Percentiles rank a stretch among this genome's conserved stretches.
phyloP scores from a whole-genome alignment of 2,113 vertebrate species.

The Sceloporus undulatus region DNA sequence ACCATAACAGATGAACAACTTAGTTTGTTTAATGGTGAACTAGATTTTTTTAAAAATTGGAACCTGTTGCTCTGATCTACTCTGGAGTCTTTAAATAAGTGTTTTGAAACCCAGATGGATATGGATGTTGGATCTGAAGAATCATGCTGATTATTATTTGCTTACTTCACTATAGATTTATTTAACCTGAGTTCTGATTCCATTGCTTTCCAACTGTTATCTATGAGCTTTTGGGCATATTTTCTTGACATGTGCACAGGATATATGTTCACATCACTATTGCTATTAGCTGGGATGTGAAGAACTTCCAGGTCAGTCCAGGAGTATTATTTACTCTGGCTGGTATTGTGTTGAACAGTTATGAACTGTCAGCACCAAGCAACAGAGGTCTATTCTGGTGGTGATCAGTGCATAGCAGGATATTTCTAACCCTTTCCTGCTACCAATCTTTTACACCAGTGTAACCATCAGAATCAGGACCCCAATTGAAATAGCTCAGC shows the following conservation, averaged over 20 bases:
- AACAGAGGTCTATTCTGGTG: too few relatives aligned
- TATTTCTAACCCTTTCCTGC: too few relatives aligned
- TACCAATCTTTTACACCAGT: too few relatives aligned
- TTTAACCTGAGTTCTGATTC: neutral
- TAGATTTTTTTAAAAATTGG: neutral
- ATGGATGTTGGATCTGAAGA: neutral
- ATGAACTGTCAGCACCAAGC: too few relatives aligned
- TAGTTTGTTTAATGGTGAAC: neutral
- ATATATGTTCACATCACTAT: neutral
- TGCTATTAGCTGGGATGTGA: neutral
- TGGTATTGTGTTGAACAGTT: too few relatives aligned
- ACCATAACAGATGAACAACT: slow-evolving; percentile 4
- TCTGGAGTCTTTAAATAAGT: neutral
- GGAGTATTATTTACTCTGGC: neutral
- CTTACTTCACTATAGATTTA: neutral
- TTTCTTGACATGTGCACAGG: neutral
- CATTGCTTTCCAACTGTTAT: neutral
- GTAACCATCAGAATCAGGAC: too few relatives aligned
- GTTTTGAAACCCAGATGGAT: slow-evolving; percentile 7
- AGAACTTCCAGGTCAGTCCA: neutral
- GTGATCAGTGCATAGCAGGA: too few relatives aligned
- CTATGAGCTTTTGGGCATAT: neutral
- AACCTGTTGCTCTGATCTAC: neutral
- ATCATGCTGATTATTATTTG: neutral
- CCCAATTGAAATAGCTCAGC: too few relatives aligned